Percentiles rank a stretch among this genome's conserved stretches.
These are phyloP conservation scores for Brachionus plicatilis DNA, from an alignment of 1,140 invertebrate species.

Conservation along the genomic window DNA sequence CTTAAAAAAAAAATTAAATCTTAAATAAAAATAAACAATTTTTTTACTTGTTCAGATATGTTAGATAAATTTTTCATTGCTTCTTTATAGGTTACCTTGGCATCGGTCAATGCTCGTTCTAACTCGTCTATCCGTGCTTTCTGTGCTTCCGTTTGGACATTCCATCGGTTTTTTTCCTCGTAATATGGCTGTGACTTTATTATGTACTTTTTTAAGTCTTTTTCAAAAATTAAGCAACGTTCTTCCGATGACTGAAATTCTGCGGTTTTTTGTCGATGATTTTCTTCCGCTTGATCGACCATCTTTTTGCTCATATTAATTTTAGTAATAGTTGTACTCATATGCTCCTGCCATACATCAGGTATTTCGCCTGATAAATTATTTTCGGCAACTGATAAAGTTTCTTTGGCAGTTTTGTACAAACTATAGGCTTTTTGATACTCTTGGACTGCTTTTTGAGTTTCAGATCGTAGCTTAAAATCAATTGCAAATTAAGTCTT, in stretches of 20 bases:
- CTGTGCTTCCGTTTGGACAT: constrained; percentile 43
- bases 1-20: constrained; percentile 5
- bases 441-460: constrained; percentile 79
- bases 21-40: too few relatives aligned
- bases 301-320: constrained; percentile 56
- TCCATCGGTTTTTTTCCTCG: constrained; percentile 36
- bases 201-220: constrained; percentile 23
- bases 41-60: constrained; percentile 59
- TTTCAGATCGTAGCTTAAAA: constrained; percentile 66
- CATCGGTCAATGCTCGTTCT: constrained; percentile 49
- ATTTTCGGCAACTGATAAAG: constrained; percentile 81
- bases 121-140: constrained; percentile 52
- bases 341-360: constrained; percentile 94
- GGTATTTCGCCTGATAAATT: constrained; percentile 79
- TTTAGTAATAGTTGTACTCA: constrained; percentile 87
- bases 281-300: constrained; percentile 36
- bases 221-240: neutral
- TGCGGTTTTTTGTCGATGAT: constrained; percentile 16
- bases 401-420: constrained; percentile 87
- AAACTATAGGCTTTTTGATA: constrained; percentile 74
- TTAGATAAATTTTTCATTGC: constrained; percentile 55
- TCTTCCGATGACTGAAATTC: constrained; percentile 28
- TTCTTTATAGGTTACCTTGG: constrained; percentile 55
- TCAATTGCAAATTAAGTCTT: neutral
- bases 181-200: constrained; percentile 37